These are phyloP conservation scores for Grapholita molesta DNA, from an alignment of 1,140 invertebrate species.

Conservation along the genomic window DNA sequence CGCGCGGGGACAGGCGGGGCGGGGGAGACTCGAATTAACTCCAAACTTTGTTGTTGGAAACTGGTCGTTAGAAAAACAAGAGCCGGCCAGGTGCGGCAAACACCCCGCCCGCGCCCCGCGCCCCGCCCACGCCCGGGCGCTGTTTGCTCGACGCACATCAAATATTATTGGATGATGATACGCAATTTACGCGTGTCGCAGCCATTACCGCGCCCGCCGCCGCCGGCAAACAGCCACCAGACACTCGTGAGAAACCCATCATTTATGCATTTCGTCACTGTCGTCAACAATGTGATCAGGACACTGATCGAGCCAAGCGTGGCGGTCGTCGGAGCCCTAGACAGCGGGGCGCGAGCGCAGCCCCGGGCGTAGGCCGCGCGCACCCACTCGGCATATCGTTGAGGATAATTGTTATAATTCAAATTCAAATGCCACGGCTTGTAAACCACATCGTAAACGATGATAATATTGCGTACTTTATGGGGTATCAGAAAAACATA, in stretches of 20 bases:
- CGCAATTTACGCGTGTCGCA: slow-evolving; percentile 47
- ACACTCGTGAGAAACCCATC: slow-evolving; percentile 13
- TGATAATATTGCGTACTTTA: slow-evolving; percentile 12
- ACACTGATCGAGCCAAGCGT: not conserved
- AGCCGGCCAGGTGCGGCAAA: slow-evolving; percentile 8
- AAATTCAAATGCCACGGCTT: slow-evolving; percentile 6
- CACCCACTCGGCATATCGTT: not conserved
- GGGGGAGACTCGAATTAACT: slow-evolving; percentile 2
- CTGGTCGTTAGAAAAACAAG: slow-evolving; percentile 13
- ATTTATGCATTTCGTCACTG: not conserved
- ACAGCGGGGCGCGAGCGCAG: not conserved
- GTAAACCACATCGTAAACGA: not conserved
- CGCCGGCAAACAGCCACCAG: not conserved
- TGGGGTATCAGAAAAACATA: slow-evolving; percentile 2
- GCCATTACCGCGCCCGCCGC: not conserved
- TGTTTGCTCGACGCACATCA: slow-evolving; percentile 39
- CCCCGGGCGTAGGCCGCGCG: not conserved
- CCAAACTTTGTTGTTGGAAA: slow-evolving; percentile 16
- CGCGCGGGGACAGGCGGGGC: not conserved
- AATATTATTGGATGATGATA: slow-evolving; percentile 63
- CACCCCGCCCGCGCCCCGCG: slow-evolving; percentile 22
- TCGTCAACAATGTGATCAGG: not conserved
- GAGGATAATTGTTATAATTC: not conserved
- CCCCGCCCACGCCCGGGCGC: slow-evolving; percentile 1
- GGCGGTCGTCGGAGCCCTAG: not conserved